phyloP scores from a whole-genome alignment of 2,797 vertebrate species.

The Chrosomus eos region DNA sequence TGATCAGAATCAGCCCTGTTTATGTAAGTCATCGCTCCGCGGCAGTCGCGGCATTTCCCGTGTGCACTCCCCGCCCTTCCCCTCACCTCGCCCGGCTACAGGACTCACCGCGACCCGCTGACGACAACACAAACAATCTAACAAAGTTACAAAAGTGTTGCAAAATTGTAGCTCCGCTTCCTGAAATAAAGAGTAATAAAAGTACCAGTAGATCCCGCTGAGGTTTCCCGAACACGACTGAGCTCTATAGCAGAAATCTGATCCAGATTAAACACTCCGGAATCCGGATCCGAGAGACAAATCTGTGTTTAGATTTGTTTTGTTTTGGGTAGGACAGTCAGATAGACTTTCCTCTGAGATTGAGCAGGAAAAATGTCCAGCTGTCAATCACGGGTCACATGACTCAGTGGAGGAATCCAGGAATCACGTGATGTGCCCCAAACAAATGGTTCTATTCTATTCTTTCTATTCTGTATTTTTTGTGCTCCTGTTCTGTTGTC shows the following conservation, averaged over 20 bases:
- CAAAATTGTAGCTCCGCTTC: not conserved
- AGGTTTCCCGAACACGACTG: not conserved
- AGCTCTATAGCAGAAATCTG: not conserved
- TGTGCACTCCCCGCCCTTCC: slow-evolving; percentile 68
- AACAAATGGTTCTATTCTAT: not conserved
- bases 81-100: slow-evolving; percentile 59
- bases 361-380: slow-evolving; percentile 47
- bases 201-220: not conserved
- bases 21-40: slow-evolving; percentile 21
- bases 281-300: not conserved
- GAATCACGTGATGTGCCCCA: slow-evolving; percentile 46
- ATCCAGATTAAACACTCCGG: not conserved
- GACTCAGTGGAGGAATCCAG: slow-evolving; percentile 59
- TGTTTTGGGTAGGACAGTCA: not conserved
- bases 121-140: not conserved
- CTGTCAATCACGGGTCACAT: slow-evolving; percentile 71
- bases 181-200: not conserved
- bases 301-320: not conserved
- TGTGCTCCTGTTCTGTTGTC: not conserved
- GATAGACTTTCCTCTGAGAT: slow-evolving; percentile 18
- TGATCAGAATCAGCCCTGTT: slow-evolving; percentile 14
- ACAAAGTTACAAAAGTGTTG: not conserved
- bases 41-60: slow-evolving; percentile 41
- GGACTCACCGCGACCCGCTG: slow-evolving; percentile 29
- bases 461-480: not conserved